A percentile compares a stretch with the other conserved stretches of the same genome.
phyloP scores from a whole-genome alignment of 2,888 invertebrate species.

The Abrostola triplasia region DNA sequence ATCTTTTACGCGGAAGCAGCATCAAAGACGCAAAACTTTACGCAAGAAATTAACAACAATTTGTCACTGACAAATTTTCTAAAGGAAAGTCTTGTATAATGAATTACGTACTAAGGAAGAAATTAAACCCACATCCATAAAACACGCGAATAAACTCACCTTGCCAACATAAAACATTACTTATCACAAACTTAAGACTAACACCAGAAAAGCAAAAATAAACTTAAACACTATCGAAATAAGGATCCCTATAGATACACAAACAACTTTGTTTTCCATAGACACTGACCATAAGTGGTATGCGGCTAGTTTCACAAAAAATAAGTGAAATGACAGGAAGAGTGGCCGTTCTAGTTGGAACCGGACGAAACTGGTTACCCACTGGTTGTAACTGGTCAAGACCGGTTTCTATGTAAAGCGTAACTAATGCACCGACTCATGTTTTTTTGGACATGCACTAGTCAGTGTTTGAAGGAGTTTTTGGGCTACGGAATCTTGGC shows the following conservation, averaged over 20 bases:
- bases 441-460: slow-evolving; percentile 48
- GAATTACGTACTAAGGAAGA: slow-evolving; percentile 32
- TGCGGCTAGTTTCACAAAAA: slow-evolving; percentile 59
- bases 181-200: slow-evolving; percentile 25
- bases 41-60: slow-evolving; percentile 12
- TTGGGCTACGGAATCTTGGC: slow-evolving; percentile 14
- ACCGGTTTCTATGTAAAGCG: slow-evolving; percentile 55
- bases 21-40: background rate
- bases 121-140: slow-evolving; percentile 41
- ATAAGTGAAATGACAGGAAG: slow-evolving; percentile 75
- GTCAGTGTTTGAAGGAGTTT: slow-evolving; percentile 38
- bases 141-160: slow-evolving; percentile 30
- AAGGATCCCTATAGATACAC: slow-evolving; percentile 20
- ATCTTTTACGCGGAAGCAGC: slow-evolving; percentile 1
- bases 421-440: slow-evolving; percentile 46
- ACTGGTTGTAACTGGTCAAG: slow-evolving; percentile 63
- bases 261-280: slow-evolving; percentile 30
- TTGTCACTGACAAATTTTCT: slow-evolving; percentile 17
- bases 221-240: slow-evolving; percentile 16
- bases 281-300: slow-evolving; percentile 32
- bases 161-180: slow-evolving; percentile 16
- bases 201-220: slow-evolving; percentile 20
- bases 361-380: slow-evolving; percentile 51
- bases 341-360: slow-evolving; percentile 63
- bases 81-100: slow-evolving; percentile 35